Evolutionary conservation across 1,140 invertebrate genomes (phyloP), one percentile per base, ranked within the genome.

Genomic region (Heliconius hermathena): DNA sequence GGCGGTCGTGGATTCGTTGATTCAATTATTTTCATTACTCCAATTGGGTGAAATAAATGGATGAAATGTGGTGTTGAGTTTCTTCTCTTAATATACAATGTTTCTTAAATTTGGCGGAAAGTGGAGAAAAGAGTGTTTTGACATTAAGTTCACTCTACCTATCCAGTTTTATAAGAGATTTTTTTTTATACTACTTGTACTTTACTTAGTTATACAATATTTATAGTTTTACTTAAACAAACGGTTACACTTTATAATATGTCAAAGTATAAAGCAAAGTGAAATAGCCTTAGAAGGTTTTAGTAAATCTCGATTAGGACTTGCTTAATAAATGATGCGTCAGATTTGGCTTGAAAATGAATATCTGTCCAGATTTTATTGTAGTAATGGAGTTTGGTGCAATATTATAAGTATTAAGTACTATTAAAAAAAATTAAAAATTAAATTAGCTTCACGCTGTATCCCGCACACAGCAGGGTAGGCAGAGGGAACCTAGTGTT

Each of bases 211-310:
- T 57, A 1, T 60, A 60, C 3, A 9, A 60, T 60, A 26, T 22
- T 60, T 60, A 3, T 60, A 60, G 20, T n/a, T 60, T 60, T 26
- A 60, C 54, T 60, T 9, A 8, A 57, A 8, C 54, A 70, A 73
- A 79, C 80, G 81, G 82, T 82, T 78, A 80, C 83, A 72, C 81
- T 85, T 82, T 84, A 82, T 85, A 84, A 84, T 84, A 84, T 81
- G 81, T 85, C 85, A 82, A 70, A 73, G 74, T 71, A 81, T 82
- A 87, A 81, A 74, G 80, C 78, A 71, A 73, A 66, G 84, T 71
- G 71, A 83, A 84, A 80, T 74, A 70, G 71, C 71, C 77, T 75
- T 76, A 71, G 84, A 84, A 80, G 71, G 79, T 78, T 83, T 72
- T 70, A 54, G 41, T 22, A 75, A 66, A 76, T 76, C 74, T 70